These are phyloP conservation scores for Exocentrus adspersus DNA, from an alignment of 2,888 invertebrate genomes.

Conservation along the genomic window DNA sequence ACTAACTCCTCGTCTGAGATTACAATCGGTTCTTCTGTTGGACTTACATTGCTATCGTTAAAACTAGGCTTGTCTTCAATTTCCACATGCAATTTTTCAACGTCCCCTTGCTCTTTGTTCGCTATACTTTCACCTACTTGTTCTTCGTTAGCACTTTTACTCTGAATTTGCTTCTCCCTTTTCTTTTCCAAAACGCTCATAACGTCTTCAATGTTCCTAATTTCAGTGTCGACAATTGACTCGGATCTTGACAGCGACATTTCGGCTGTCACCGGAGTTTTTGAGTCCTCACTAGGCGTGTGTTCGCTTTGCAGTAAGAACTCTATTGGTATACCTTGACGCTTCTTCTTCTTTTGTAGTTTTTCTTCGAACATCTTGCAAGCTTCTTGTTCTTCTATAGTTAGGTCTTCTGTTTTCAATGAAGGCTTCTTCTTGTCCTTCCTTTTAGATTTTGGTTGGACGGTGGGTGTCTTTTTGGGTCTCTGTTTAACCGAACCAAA, in stretches of 20 bases:
- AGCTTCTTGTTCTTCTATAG: slow-evolving; percentile 58
- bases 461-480: slow-evolving; percentile 48
- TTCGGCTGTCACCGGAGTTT: slow-evolving; percentile 39
- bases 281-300: slow-evolving; percentile 37
- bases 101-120: slow-evolving; percentile 29
- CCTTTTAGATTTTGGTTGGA: slow-evolving; percentile 36
- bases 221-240: slow-evolving; percentile 61
- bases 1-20: slow-evolving; percentile 42
- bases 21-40: slow-evolving; percentile 31
- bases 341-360: slow-evolving; percentile 46
- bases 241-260: slow-evolving; percentile 55
- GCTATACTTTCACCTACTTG: neutral
- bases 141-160: slow-evolving; percentile 9
- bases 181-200: slow-evolving; percentile 55
- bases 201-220: slow-evolving; percentile 59
- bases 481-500: slow-evolving; percentile 73
- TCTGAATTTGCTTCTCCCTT: slow-evolving; percentile 29
- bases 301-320: slow-evolving; percentile 42
- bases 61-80: slow-evolving; percentile 46
- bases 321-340: slow-evolving; percentile 52
- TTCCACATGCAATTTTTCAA: slow-evolving; percentile 26
- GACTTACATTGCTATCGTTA: slow-evolving; percentile 41
- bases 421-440: slow-evolving; percentile 42
- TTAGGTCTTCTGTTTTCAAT: slow-evolving; percentile 51
- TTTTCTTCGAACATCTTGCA: slow-evolving; percentile 58